phyloP scores from a whole-genome alignment of 1,140 invertebrate species.

The Ostrea denselamellosa region DNA sequence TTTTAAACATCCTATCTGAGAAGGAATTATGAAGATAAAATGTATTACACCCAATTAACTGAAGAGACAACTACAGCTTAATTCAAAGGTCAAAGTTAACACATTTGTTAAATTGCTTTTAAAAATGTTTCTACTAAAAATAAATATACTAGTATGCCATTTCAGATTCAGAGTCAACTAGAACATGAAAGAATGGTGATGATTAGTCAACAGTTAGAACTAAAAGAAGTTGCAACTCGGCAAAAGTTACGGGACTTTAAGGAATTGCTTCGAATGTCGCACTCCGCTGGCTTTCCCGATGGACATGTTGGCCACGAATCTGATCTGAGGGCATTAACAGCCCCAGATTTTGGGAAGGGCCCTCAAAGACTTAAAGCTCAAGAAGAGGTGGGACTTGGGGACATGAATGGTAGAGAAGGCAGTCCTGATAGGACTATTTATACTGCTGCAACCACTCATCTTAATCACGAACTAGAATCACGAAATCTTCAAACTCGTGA shows the following conservation, averaged over 20 bases:
- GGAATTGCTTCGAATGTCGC: constrained; percentile 66
- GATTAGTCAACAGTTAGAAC: constrained; percentile 68
- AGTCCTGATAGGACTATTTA: constrained; percentile 3
- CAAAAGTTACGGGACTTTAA: constrained; percentile 73
- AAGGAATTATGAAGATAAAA: no score
- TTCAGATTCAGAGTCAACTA: constrained; percentile 65
- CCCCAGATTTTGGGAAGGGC: constrained; percentile 29
- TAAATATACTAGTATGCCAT: neutral
- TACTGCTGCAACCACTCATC: constrained; percentile 8
- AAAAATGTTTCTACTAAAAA: neutral
- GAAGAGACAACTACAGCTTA: no score
- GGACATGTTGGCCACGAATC: constrained; percentile 41
- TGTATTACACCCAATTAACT: no score
- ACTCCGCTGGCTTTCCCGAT: constrained; percentile 53
- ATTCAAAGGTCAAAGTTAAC: no score
- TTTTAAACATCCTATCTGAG: no score
- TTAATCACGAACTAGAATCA: neutral
- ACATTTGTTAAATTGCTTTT: neutral
- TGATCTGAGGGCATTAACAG: constrained; percentile 21
- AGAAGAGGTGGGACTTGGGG: constrained; percentile 40
- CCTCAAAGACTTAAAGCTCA: neutral
- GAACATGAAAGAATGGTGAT: constrained; percentile 67
- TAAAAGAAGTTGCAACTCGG: constrained; percentile 69
- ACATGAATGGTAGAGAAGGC: neutral
- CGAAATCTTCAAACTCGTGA: neutral